Conservation (phyloP, 2,113 vertebrate species). For the Ammodytes dubius region DNA sequence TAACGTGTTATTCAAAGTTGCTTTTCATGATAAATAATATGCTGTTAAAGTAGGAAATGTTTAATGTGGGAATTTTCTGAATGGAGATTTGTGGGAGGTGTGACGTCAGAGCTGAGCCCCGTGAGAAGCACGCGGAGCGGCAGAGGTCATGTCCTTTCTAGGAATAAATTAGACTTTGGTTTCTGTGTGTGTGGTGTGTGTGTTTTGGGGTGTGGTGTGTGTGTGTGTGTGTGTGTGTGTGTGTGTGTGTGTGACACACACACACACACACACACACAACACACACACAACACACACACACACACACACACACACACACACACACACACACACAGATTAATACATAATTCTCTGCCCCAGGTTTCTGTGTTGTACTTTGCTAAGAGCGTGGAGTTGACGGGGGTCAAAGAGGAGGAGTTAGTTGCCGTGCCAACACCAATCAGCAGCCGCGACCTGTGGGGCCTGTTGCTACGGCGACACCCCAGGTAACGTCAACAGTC, state of each 20-base stretch:
- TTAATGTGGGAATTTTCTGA: neutral
- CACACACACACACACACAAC: too few species aligned
- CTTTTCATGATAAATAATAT: rapidly evolving
- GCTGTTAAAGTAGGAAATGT: neutral
- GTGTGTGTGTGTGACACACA: too few species aligned
- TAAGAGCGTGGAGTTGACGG: conserved; percentile 91
- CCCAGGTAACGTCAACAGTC: conserved; percentile 83
- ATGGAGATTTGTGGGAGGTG: neutral
- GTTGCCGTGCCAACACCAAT: conserved; percentile 85
- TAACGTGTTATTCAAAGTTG: neutral
- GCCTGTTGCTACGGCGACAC: conserved; percentile 86
- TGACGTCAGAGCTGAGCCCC: neutral
- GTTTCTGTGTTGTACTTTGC: conserved; percentile 93
- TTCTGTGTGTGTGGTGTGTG: neutral
- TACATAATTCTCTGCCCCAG: conserved; percentile 51
- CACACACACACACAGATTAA: too few species aligned
- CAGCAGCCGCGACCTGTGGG: conserved; percentile 89
- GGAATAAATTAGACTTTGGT: too few species aligned
- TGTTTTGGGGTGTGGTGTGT: neutral
- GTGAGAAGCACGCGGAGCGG: neutral
- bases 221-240: too few species aligned
- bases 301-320: too few species aligned
- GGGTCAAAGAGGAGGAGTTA: conserved; percentile 88
- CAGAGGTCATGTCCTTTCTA: too few species aligned
- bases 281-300: too few species aligned